Conservation (phyloP, 2,888 invertebrate genomes). For the Volucella inanis region DNA sequence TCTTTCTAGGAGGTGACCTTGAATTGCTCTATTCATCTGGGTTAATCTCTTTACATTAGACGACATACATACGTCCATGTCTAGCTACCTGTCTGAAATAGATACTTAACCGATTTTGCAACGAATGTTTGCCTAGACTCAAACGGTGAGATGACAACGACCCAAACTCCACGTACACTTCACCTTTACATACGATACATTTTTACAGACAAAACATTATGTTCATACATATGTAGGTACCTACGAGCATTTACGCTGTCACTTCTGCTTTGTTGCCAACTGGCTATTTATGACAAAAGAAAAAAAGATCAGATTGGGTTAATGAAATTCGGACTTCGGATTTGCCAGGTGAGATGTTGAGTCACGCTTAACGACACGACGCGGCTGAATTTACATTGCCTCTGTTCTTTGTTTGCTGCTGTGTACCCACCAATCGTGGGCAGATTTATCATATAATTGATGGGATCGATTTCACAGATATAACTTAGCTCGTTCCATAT, state of each 20-base stretch:
- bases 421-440: neutral
- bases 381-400: neutral
- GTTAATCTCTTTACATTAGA: neutral
- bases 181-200: neutral
- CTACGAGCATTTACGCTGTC: neutral
- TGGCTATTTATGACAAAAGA: slow-evolving; percentile 31
- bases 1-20: slow-evolving; percentile 53
- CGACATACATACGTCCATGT: neutral
- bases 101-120: neutral
- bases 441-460: slow-evolving; percentile 2
- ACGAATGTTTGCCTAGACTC: neutral
- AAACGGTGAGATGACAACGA: neutral
- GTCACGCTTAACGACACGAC: slow-evolving; percentile 4
- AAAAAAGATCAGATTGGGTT: slow-evolving; percentile 26
- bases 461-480: slow-evolving; percentile 16
- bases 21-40: slow-evolving; percentile 8
- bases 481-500: neutral
- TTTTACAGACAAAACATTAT: slow-evolving; percentile 5
- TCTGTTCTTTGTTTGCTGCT: neutral
- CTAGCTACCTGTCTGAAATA: neutral
- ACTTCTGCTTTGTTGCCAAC: slow-evolving; percentile 13
- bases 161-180: slow-evolving; percentile 8
- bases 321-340: slow-evolving; percentile 22
- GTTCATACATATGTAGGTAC: neutral
- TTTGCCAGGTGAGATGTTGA: slow-evolving; percentile 10